A percentile compares a stretch with the other conserved stretches of the same genome.
Conservation (phyloP, 2,888 invertebrate species). For the Sinhomidia bicolor region DNA sequence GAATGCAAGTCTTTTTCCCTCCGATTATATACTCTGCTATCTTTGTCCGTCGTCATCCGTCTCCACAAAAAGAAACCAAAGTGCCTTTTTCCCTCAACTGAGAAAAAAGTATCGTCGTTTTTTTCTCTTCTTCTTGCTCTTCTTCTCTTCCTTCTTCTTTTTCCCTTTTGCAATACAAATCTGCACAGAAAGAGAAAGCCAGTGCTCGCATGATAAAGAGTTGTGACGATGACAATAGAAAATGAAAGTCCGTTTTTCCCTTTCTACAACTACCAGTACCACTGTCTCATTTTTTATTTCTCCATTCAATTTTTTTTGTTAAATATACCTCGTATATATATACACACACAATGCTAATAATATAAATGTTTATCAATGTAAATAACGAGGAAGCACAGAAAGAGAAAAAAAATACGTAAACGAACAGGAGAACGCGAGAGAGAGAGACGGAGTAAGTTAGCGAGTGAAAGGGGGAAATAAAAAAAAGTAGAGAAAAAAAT, state of each 20-base stretch:
- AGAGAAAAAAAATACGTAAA: neutral
- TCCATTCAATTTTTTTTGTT: too few relatives aligned
- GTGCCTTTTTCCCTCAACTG: too few relatives aligned
- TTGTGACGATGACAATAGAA: neutral
- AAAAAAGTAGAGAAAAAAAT: conserved; percentile 7
- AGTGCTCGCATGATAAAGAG: neutral
- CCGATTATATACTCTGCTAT: neutral
- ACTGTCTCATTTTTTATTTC: too few relatives aligned
- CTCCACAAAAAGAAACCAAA: too few relatives aligned
- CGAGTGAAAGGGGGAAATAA: neutral
- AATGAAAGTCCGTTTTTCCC: neutral
- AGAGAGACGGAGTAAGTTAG: too few relatives aligned
- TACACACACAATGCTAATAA: neutral
- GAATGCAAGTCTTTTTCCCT: neutral
- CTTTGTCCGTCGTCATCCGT: neutral
- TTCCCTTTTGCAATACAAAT: neutral
- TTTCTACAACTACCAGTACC: neutral
- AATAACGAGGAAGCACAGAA: neutral
- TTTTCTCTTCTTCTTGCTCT: neutral
- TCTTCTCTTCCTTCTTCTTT: neutral
- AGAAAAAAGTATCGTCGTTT: too few relatives aligned
- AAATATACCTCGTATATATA: too few relatives aligned
- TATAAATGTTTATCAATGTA: conserved; percentile 13
- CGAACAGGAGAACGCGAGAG: too few relatives aligned
- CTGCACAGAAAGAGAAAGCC: neutral